A percentile compares a stretch with the other conserved stretches of the same genome.
These are phyloP conservation scores for Prolemur simus DNA, from an alignment of 2,113 vertebrate genomes.

Conservation along the genomic window DNA sequence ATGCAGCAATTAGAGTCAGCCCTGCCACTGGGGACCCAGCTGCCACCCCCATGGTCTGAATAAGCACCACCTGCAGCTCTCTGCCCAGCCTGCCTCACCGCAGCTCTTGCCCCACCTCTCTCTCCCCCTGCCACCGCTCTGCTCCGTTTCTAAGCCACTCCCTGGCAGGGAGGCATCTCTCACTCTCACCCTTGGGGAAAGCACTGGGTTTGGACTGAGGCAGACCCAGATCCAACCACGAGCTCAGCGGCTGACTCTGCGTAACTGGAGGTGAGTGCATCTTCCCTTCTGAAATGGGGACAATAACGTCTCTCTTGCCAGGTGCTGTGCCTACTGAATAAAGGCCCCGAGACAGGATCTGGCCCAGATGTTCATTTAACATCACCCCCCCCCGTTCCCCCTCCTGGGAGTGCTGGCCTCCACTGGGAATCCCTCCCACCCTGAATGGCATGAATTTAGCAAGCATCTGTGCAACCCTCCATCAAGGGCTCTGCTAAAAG, in stretches of 20 bases:
- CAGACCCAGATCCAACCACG: not conserved
- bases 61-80: not conserved
- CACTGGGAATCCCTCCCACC: not conserved
- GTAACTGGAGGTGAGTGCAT: not conserved
- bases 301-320: not conserved
- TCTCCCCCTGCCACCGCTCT: not conserved
- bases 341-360: not conserved
- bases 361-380: not conserved
- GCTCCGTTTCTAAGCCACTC: not conserved
- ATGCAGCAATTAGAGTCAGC: not conserved
- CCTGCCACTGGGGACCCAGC: too few relatives aligned
- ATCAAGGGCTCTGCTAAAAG: slow-evolving; percentile 61
- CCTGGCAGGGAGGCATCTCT: not conserved
- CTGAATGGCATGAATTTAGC: not conserved
- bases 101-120: not conserved
- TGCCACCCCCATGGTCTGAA: rapidly evolving
- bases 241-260: not conserved
- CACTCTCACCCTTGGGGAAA: rapidly evolving
- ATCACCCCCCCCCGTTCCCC: not conserved
- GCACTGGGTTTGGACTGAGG: not conserved
- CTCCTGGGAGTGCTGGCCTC: not conserved
- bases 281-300: not conserved
- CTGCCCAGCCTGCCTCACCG: not conserved
- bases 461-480: slow-evolving; percentile 15
- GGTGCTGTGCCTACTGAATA: not conserved